phyloP scores from a whole-genome alignment of 2,113 vertebrate genomes.

The Crotophaga sulcirostris region DNA sequence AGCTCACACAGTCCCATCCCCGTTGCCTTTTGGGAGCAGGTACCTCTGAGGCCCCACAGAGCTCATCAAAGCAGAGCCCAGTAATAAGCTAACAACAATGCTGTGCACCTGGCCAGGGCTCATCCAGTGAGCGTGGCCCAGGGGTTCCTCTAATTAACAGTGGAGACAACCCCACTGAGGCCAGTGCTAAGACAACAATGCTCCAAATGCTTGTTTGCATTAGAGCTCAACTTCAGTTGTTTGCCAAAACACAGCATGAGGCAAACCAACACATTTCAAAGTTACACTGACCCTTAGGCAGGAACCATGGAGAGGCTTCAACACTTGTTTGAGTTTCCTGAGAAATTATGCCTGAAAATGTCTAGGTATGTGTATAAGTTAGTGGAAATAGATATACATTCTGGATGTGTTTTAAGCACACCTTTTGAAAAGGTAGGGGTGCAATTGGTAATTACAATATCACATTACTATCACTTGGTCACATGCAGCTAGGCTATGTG shows the following conservation, averaged over 20 bases:
- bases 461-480: neutral
- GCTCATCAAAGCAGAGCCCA: neutral
- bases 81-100: neutral
- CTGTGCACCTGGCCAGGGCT: neutral
- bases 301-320: neutral
- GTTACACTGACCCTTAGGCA: neutral
- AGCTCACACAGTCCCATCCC: neutral
- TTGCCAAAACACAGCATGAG: neutral
- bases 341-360: neutral
- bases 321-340: neutral
- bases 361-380: neutral
- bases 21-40: fast-evolving
- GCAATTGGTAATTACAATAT: neutral
- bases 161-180: neutral
- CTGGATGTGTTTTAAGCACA: neutral
- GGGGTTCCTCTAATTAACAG: neutral
- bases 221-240: neutral
- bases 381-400: neutral
- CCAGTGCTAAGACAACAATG: neutral
- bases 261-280: neutral
- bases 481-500: neutral
- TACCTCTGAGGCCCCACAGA: neutral
- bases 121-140: neutral
- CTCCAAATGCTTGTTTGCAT: fast-evolving
- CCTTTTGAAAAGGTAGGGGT: neutral